Conservation (phyloP, 2,797 vertebrate genomes). For the Loriculus beryllinus region DNA sequence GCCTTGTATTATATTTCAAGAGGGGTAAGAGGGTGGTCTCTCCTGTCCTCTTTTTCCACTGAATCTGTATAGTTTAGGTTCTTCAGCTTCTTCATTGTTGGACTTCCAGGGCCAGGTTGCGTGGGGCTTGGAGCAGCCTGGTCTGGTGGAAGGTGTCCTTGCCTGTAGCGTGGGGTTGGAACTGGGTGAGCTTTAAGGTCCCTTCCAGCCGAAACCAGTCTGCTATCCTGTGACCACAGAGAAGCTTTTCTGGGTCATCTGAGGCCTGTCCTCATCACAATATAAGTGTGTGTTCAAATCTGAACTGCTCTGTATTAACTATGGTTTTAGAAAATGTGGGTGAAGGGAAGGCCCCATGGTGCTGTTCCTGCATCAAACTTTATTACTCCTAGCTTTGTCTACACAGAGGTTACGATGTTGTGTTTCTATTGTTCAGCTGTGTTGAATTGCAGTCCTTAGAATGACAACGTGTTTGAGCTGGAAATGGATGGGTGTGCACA, state of each 20-base stretch:
- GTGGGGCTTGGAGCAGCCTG: neutral
- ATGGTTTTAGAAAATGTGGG: neutral
- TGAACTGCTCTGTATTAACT: neutral
- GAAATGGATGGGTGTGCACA: neutral
- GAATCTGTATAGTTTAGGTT: neutral
- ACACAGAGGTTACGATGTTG: rapidly evolving
- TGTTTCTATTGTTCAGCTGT: neutral
- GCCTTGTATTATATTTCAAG: rapidly evolving
- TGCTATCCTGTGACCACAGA: neutral
- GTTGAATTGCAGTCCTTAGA: neutral
- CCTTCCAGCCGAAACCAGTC: neutral
- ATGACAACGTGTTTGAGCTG: conserved; percentile 19
- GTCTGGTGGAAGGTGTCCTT: neutral
- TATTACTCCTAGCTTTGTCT: neutral
- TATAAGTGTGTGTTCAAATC: neutral
- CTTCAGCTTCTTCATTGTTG: neutral
- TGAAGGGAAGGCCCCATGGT: neutral
- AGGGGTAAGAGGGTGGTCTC: neutral
- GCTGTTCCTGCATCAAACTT: neutral
- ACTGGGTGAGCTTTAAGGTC: neutral
- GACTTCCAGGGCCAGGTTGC: neutral
- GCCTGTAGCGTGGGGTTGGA: neutral
- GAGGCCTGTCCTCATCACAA: neutral
- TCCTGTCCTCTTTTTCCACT: neutral
- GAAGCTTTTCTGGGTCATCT: neutral